Percentiles rank a stretch among this genome's conserved stretches.
These are phyloP conservation scores for Gephyroberyx darwinii DNA, from an alignment of 2,797 vertebrate species.

Conservation along the genomic window DNA sequence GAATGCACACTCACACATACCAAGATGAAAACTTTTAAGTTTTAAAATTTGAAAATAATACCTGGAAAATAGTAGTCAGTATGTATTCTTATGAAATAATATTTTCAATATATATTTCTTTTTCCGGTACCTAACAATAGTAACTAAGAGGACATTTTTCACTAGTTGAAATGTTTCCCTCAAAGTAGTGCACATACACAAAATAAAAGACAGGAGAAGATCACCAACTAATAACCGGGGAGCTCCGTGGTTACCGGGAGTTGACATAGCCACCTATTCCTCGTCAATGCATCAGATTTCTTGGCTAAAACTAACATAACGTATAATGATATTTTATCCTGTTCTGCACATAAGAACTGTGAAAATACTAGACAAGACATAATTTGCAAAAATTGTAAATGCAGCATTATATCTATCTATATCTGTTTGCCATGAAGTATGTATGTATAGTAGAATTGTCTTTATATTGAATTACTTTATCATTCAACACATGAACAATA, in stretches of 20 bases:
- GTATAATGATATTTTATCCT: neutral
- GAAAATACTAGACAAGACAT: neutral
- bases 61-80: neutral
- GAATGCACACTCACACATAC: slow-evolving; percentile 1
- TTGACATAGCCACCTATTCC: neutral
- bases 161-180: neutral
- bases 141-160: neutral
- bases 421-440: neutral
- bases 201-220: neutral
- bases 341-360: neutral
- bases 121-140: neutral
- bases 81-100: neutral
- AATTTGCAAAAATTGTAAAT: neutral
- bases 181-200: neutral
- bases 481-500: slow-evolving; percentile 12
- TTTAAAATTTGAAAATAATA: neutral
- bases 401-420: neutral
- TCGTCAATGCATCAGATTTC: no score
- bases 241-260: neutral
- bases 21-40: no score
- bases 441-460: neutral
- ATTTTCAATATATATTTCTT: no score
- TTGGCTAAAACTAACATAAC: no score
- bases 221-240: neutral
- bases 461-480: neutral